These are phyloP conservation scores for Callipepla squamata DNA, from an alignment of 2,113 vertebrate species.

Conservation along the genomic window DNA sequence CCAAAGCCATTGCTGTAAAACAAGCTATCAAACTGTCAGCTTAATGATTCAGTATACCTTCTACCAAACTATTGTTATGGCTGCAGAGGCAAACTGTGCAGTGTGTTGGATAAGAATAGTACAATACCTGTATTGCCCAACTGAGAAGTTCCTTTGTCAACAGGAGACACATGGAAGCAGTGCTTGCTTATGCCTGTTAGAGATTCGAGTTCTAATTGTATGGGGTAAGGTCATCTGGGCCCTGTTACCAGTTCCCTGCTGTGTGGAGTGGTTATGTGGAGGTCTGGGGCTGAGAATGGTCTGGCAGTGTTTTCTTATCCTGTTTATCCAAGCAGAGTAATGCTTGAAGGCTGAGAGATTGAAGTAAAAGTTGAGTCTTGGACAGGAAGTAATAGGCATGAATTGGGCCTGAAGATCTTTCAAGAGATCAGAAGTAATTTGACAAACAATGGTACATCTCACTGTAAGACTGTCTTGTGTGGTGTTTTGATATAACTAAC, in stretches of 20 bases:
- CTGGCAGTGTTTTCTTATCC: neutral
- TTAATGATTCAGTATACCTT: neutral
- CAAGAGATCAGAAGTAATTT: neutral
- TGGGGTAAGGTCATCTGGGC: neutral
- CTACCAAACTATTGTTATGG: neutral
- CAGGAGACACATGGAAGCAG: neutral
- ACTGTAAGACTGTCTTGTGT: neutral
- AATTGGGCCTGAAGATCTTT: neutral
- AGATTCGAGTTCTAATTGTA: neutral
- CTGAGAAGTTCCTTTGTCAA: neutral
- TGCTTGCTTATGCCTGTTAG: neutral
- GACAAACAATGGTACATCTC: neutral
- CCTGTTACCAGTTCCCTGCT: neutral
- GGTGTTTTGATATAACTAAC: neutral
- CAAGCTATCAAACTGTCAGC: neutral
- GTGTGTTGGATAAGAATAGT: neutral
- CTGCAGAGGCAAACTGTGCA: neutral
- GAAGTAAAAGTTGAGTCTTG: neutral
- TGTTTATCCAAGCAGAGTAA: neutral
- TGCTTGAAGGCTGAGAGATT: neutral
- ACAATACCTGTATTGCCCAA: neutral
- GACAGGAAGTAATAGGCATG: neutral
- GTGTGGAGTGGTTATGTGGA: neutral
- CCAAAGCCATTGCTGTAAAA: neutral
- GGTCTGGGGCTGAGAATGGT: neutral